Percentiles rank a stretch among this genome's conserved stretches.
Evolutionary conservation across 2,888 invertebrate genomes (phyloP).

Genomic region (Watsonalla binaria): DNA sequence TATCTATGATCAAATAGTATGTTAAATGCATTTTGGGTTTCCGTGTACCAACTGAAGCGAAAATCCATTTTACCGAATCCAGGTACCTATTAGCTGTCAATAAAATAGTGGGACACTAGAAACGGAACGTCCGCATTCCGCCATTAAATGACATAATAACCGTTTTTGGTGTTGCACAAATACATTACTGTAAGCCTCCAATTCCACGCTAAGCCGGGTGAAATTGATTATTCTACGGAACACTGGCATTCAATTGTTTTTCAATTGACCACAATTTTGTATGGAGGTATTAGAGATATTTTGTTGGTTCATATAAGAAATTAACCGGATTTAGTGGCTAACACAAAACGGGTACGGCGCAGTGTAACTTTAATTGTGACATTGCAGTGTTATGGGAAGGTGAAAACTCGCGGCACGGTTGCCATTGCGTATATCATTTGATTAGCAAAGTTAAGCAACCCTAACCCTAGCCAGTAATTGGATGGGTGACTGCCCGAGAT

Average conservation of each 20-base stretch:
- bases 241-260: neutral
- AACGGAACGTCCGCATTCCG: slow-evolving; percentile 14
- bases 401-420: too few relatives aligned
- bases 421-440: too few relatives aligned
- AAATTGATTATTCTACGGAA: slow-evolving; percentile 6
- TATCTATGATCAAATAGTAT: too few relatives aligned
- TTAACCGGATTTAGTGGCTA: too few relatives aligned
- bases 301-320: neutral
- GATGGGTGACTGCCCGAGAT: too few relatives aligned
- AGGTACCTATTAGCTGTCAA: neutral
- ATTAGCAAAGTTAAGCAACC: too few relatives aligned
- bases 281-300: neutral
- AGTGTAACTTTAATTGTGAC: too few relatives aligned
- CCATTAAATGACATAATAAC: slow-evolving; percentile 25
- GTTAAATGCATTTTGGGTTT: too few relatives aligned
- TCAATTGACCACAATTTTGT: neutral
- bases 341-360: too few relatives aligned
- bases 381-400: too few relatives aligned
- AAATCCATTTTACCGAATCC: neutral
- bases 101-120: neutral
- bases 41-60: slow-evolving; percentile 10
- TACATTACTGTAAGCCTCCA: slow-evolving; percentile 12
- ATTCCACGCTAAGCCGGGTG: slow-evolving; percentile 13
- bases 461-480: too few relatives aligned
- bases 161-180: slow-evolving; percentile 6